Evolutionary conservation across 2,113 vertebrate species (phyloP), one percentile per base, ranked within the genome.

Genomic region (Neolamprologus longior): DNA sequence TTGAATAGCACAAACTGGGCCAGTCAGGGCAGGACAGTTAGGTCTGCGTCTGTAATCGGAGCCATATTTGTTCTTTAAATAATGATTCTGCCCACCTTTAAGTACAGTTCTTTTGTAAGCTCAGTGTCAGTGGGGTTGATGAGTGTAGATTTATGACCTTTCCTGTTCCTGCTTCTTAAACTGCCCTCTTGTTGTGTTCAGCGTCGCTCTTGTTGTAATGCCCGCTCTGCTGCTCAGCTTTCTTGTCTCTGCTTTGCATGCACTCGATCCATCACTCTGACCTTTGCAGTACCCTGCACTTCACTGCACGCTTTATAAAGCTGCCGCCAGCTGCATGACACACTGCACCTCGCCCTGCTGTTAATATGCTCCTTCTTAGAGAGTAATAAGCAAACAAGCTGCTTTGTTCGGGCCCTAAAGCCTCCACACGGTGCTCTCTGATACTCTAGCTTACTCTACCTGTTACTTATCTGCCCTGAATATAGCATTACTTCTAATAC

Each of bases 291-390:
- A 12, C 7, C 50, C 50, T n/a, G 14, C 73, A 6, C 81, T 55
- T 91, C 37, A 85, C 55, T 14, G 45, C 81, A 82, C 66, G 73
- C 79, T 37, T 88, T 37, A 90, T 93, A 90, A 95, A 94, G 40
- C 92, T 76, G 90, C 61, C 85, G 61, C 7, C 57, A 50, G 57
- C 78, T 15, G 13, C 31, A 12, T 50, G 86, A 91, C 42, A 26
- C 15, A 84, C 19, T 9, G 57, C 9, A 42, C 13, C 61, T 45
- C 9, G 11, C n/a, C 19, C 31, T 71, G 40, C 45, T 13, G 45
- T 68, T 28, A 54, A 26, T 52, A 33, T 33, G 28, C 76, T 42
- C 55, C 21, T 14, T 26, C 12, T 52, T 1, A 35, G 7, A 53
- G n/a, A 57, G 33, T 31, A 66, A 26, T 9, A 26, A 28, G 45